Evolutionary conservation across 2,113 vertebrate genomes (phyloP).

Genomic region (Menidia beryllina): DNA sequence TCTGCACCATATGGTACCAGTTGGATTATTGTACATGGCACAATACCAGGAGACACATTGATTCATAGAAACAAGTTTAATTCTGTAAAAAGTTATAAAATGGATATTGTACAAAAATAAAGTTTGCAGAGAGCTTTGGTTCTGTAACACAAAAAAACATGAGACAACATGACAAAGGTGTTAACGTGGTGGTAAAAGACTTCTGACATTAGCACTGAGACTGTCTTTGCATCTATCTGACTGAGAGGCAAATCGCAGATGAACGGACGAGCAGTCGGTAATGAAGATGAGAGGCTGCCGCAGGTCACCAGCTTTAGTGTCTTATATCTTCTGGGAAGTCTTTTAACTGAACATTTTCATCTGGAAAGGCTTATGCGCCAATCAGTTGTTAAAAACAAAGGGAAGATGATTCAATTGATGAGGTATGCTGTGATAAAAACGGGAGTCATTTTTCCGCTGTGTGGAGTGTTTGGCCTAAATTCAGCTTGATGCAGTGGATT

Average conservation of each 20-base stretch:
- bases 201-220: conserved; percentile 49
- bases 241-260: conserved; percentile 15
- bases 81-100: conserved; percentile 99
- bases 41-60: conserved; percentile 56
- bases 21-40: conserved; percentile 19
- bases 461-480: conserved; percentile 77
- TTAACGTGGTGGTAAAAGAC: conserved; percentile 48
- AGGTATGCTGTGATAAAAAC: conserved; percentile 75
- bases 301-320: conserved; percentile 51
- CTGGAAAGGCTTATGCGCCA: conserved; percentile 65
- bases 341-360: conserved; percentile 69
- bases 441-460: conserved; percentile 34
- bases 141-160: conserved; percentile 94
- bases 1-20: conserved; percentile 44
- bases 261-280: conserved; percentile 35
- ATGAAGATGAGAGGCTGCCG: conserved; percentile 40
- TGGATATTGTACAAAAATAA: conserved; percentile 99
- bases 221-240: conserved; percentile 34
- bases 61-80: conserved; percentile 95
- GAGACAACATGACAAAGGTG: conserved; percentile 82
- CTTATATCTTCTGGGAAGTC: conserved; percentile 65
- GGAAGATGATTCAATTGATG: conserved; percentile 76
- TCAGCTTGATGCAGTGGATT: conserved; percentile 76
- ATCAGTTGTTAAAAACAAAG: conserved; percentile 66
- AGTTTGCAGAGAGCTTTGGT: conserved; percentile 99